Evolutionary conservation across 30 jellyfish, hydroid and myxozoan genomes (phyloP).

Genomic region (Nemopilema nomurai): DNA sequence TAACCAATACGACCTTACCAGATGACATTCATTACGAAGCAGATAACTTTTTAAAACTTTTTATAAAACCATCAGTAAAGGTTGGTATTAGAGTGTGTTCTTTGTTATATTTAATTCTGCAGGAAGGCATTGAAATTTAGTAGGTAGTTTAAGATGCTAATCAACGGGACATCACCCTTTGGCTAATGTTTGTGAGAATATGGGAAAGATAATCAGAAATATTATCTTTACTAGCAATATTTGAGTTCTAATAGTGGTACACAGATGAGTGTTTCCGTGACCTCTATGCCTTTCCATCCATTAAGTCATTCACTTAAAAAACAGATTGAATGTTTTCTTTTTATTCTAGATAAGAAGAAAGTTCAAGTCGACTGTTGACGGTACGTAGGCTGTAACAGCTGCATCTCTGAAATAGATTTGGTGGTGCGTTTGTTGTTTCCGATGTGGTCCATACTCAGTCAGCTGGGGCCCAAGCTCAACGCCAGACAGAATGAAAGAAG

Average conservation of each 20-base stretch:
- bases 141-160: no score
- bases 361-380: conserved; percentile 21
- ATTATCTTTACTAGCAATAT: no score
- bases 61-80: conserved; percentile 45
- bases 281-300: no score
- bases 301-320: neutral
- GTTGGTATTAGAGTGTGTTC: conserved; percentile 13
- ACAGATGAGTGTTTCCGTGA: no score
- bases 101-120: neutral
- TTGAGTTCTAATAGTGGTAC: no score
- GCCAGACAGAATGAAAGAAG: neutral
- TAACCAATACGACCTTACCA: conserved; percentile 71
- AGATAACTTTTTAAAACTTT: conserved; percentile 66
- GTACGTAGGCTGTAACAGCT: conserved; percentile 21
- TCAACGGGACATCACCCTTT: neutral
- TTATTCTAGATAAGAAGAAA: conserved; percentile 18
- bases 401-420: neutral
- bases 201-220: no score
- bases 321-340: neutral
- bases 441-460: neutral
- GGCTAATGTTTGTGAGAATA: neutral
- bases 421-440: neutral
- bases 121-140: no score
- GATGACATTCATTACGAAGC: conserved; percentile 87
- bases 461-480: neutral